A percentile compares a stretch with the other conserved stretches of the same genome.
Evolutionary conservation across 2,113 vertebrate species (phyloP).

Genomic region (Narcine bancroftii): DNA sequence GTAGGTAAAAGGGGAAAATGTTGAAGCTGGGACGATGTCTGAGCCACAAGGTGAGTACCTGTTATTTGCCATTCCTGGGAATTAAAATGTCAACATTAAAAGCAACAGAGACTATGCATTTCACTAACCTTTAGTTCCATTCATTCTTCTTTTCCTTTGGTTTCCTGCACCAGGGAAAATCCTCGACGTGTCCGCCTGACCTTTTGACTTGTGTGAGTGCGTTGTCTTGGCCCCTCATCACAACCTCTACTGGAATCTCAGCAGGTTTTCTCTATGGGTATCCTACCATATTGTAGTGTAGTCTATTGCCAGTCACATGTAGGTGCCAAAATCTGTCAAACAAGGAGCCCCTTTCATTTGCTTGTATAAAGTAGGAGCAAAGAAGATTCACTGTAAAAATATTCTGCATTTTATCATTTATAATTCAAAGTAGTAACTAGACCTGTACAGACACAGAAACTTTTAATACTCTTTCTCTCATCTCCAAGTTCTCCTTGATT

Average conservation of each 20-base stretch:
- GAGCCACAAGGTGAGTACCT: conserved; percentile 78
- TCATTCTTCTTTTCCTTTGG: not conserved
- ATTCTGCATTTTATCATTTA: not conserved
- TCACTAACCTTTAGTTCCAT: not conserved
- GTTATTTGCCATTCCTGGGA: not conserved
- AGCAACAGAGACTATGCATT: too few relatives aligned
- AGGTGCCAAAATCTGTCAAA: too few relatives aligned
- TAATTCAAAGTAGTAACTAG: not conserved
- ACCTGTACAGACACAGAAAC: not conserved
- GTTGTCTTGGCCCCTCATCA: not conserved
- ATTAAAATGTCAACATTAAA: not conserved
- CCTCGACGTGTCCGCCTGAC: too few relatives aligned
- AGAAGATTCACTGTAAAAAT: not conserved
- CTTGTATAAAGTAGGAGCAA: not conserved
- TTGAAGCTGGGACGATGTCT: conserved; percentile 74
- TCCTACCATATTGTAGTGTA: not conserved
- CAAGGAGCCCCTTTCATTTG: not conserved
- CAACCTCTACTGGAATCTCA: not conserved
- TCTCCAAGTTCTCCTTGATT: not conserved
- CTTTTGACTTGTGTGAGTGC: not conserved
- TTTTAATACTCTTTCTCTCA: not conserved
- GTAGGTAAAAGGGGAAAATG: conserved; percentile 77
- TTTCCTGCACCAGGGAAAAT: not conserved
- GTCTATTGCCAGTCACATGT: not conserved
- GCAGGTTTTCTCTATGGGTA: not conserved